Evolutionary conservation across 53 echinoderm and acorn worm genomes (phyloP).

Genomic region (Paracentrotus lividus): DNA sequence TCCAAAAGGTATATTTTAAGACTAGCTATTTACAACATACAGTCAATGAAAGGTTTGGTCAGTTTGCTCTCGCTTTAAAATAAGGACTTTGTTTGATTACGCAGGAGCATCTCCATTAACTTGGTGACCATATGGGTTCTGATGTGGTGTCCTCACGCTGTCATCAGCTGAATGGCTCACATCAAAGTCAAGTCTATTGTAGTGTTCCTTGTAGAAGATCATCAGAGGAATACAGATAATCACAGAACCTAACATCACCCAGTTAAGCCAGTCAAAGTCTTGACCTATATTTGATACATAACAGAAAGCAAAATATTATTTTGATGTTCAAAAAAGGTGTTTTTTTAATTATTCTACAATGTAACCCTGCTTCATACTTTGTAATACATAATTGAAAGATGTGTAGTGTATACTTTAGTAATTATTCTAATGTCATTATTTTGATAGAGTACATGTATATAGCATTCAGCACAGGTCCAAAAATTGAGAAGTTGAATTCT

Average conservation of each 20-base stretch:
- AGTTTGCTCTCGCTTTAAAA: too few relatives aligned
- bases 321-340: background rate
- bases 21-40: too few relatives aligned
- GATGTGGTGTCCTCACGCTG: background rate
- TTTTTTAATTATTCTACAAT: background rate
- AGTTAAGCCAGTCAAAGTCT: conserved; percentile 88
- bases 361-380: background rate
- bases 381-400: background rate
- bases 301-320: background rate
- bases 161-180: conserved; percentile 1
- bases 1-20: too few relatives aligned
- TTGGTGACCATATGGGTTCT: background rate
- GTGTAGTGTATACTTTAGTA: too few relatives aligned
- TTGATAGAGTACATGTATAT: too few relatives aligned
- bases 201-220: conserved; percentile 86
- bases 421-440: too few relatives aligned
- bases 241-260: conserved; percentile 79
- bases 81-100: too few relatives aligned
- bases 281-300: background rate
- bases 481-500: too few relatives aligned
- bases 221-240: conserved; percentile 81
- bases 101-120: conserved; percentile 28
- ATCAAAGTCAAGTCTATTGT: conserved; percentile 83
- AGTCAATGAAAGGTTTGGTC: too few relatives aligned
- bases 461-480: too few relatives aligned